Evolutionary conservation across 1,140 invertebrate species (phyloP).

Genomic region (Dinothrombium tinctorium): DNA sequence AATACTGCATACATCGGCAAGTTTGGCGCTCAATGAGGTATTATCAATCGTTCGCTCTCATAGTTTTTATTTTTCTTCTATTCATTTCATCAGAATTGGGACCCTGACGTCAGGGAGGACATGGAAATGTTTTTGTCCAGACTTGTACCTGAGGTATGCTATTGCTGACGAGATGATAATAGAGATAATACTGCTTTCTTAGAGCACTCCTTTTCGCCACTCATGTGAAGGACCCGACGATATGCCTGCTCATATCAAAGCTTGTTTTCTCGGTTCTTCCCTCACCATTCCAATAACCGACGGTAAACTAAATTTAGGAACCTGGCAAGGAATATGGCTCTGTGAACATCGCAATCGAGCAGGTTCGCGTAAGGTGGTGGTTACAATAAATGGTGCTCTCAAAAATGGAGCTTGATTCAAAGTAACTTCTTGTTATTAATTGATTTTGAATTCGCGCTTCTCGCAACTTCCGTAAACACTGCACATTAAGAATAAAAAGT

Average conservation of each 20-base stretch:
- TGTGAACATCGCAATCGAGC: slow-evolving; percentile 86
- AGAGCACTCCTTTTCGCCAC: slow-evolving; percentile 50
- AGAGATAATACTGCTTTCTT: slow-evolving; percentile 9
- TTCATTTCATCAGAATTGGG: slow-evolving; percentile 45
- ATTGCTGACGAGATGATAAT: background rate
- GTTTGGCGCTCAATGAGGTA: slow-evolving; percentile 71
- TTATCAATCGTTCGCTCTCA: slow-evolving; percentile 7
- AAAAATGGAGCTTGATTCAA: slow-evolving; percentile 9
- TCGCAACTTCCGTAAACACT: too few species aligned
- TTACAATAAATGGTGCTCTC: slow-evolving; percentile 51
- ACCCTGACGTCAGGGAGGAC: slow-evolving; percentile 80
- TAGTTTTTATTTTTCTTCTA: slow-evolving; percentile 11
- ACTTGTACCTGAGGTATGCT: slow-evolving; percentile 65
- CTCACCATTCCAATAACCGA: slow-evolving; percentile 85
- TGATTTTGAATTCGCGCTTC: too few species aligned
- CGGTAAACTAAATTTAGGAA: slow-evolving; percentile 75
- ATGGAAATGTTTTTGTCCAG: slow-evolving; percentile 98
- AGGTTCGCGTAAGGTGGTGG: slow-evolving; percentile 67
- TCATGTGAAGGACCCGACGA: slow-evolving; percentile 92
- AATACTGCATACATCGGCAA: slow-evolving; percentile 92
- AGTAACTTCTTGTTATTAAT: too few species aligned
- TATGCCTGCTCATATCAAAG: slow-evolving; percentile 94
- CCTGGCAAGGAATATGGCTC: slow-evolving; percentile 92
- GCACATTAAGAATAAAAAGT: too few species aligned
- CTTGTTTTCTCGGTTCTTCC: slow-evolving; percentile 80